Conservation (phyloP, 2,888 invertebrate genomes). For the Beris chalybata region DNA sequence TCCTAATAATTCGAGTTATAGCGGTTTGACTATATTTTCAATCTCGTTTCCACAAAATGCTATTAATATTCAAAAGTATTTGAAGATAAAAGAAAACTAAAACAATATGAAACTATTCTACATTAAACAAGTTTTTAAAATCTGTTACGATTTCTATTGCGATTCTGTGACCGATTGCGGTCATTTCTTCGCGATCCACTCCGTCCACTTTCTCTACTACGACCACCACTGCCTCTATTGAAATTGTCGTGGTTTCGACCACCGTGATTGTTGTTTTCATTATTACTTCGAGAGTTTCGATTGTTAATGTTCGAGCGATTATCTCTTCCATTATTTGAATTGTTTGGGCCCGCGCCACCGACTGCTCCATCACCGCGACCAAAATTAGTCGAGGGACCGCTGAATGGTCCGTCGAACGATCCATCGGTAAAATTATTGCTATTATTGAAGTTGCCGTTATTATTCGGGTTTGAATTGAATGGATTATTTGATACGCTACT, state of each 20-base stretch:
- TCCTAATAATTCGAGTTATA: too few relatives aligned
- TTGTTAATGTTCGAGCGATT: slow-evolving; percentile 43
- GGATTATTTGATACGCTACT: slow-evolving; percentile 2
- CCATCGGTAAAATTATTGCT: slow-evolving; percentile 8
- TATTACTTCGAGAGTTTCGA: slow-evolving; percentile 38
- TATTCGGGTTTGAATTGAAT: slow-evolving; percentile 18
- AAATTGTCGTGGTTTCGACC: slow-evolving; percentile 34
- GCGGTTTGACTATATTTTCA: too few relatives aligned
- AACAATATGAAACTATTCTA: neutral
- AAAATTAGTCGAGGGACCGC: neutral
- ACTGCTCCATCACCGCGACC: neutral
- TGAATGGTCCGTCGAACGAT: slow-evolving; percentile 20
- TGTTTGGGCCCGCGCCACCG: neutral
- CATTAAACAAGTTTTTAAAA: slow-evolving; percentile 5
- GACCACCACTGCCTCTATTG: slow-evolving; percentile 27
- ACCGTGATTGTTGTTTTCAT: slow-evolving; percentile 28
- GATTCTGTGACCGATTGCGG: slow-evolving; percentile 32
- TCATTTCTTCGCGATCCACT: slow-evolving; percentile 30
- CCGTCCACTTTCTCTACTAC: slow-evolving; percentile 29
- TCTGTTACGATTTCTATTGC: slow-evolving; percentile 37
- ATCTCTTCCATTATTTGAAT: slow-evolving; percentile 18
- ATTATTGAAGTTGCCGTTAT: slow-evolving; percentile 25
- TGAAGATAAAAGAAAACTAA: too few relatives aligned
- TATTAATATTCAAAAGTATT: too few relatives aligned
- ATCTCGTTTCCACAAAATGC: too few relatives aligned